These are phyloP conservation scores for Anastrepha ludens DNA, from an alignment of 1,140 invertebrate species.

Conservation along the genomic window DNA sequence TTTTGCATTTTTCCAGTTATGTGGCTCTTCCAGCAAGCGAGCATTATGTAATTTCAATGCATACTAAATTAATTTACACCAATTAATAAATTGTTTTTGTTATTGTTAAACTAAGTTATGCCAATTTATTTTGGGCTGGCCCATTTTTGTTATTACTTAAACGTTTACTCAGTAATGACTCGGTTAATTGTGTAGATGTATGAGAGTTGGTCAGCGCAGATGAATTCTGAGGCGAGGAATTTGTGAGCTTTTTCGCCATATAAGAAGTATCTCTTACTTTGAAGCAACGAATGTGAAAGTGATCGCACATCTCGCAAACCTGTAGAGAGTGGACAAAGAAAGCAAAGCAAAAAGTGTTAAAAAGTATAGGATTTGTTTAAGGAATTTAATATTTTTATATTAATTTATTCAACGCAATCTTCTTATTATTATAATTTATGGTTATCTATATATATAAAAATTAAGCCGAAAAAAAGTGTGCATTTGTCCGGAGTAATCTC, in stretches of 20 bases:
- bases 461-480: no score
- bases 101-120: neutral
- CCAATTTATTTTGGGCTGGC: neutral
- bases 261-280: conserved; percentile 74
- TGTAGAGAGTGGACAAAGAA: conserved; percentile 65
- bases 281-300: conserved; percentile 78
- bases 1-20: no score
- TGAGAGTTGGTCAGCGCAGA: neutral
- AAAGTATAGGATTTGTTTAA: neutral
- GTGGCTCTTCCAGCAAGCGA: no score
- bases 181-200: conserved; percentile 22
- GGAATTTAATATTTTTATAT: no score
- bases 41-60: neutral
- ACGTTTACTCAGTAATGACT: conserved; percentile 44
- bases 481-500: no score
- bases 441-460: no score
- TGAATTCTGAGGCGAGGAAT: neutral
- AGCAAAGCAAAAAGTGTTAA: neutral
- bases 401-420: no score
- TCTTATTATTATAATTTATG: no score
- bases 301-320: conserved; percentile 78
- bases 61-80: neutral
- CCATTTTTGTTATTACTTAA: conserved; percentile 10
- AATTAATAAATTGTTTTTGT: neutral
- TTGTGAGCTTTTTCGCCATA: neutral